phyloP scores from a whole-genome alignment of 2,113 vertebrate species.

The Scophthalmus maximus region DNA sequence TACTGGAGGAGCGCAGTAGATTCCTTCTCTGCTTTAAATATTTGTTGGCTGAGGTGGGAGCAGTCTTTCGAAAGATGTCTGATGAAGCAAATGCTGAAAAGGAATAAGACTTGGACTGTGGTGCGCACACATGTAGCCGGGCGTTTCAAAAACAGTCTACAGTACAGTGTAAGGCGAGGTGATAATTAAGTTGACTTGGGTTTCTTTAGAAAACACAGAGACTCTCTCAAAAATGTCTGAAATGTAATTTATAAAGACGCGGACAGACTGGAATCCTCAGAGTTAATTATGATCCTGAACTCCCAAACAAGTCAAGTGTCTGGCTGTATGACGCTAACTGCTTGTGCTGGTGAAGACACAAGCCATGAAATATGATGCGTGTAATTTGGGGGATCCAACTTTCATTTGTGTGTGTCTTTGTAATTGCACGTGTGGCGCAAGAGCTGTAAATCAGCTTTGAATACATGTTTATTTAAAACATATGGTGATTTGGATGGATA shows the following conservation, averaged over 20 bases:
- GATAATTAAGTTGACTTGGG: slow-evolving; percentile 52
- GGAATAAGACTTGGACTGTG: not conserved
- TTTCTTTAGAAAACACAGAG: slow-evolving; percentile 40
- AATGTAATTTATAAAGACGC: slow-evolving; percentile 85
- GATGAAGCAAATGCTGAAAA: slow-evolving; percentile 3
- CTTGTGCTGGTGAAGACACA: slow-evolving; percentile 24
- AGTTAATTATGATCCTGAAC: slow-evolving; percentile 61
- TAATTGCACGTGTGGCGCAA: slow-evolving; percentile 57
- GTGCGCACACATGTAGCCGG: slow-evolving; percentile 18
- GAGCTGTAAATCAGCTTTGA: slow-evolving; percentile 70
- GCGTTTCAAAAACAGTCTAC: slow-evolving; percentile 37
- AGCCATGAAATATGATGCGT: slow-evolving; percentile 57
- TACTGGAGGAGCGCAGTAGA: slow-evolving; percentile 75
- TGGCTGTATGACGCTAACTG: slow-evolving; percentile 27
- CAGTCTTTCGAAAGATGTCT: slow-evolving; percentile 3
- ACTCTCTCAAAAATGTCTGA: slow-evolving; percentile 75
- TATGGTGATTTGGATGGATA: slow-evolving; percentile 26
- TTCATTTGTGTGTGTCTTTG: slow-evolving; percentile 63
- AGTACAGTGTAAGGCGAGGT: slow-evolving; percentile 22
- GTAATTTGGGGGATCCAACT: slow-evolving; percentile 58
- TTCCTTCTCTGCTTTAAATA: slow-evolving; percentile 61
- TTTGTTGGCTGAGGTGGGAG: not conserved
- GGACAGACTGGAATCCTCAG: slow-evolving; percentile 45
- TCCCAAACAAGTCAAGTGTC: slow-evolving; percentile 66
- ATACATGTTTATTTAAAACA: slow-evolving; percentile 68